Conservation (phyloP, 2,888 invertebrate genomes). For the Periphyllus acericola region DNA sequence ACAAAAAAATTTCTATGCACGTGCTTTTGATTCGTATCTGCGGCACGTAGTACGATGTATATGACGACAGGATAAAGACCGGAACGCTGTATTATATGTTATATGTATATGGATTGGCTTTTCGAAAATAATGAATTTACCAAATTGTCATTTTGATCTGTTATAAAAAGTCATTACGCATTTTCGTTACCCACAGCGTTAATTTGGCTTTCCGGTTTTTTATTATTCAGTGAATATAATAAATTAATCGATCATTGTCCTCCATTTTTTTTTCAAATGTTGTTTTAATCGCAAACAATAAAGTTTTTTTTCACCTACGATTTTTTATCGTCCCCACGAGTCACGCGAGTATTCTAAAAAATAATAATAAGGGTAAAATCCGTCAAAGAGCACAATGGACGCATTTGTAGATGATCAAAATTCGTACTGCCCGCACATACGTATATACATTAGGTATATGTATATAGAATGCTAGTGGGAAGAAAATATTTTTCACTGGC, state of each 20-base stretch:
- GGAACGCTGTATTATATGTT: too few relatives aligned
- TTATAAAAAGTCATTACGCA: conserved; percentile 19
- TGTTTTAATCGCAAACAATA: conserved; percentile 32
- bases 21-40: neutral
- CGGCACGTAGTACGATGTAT: neutral
- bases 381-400: neutral
- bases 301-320: conserved; percentile 7
- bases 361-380: neutral
- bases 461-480: neutral
- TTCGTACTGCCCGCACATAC: neutral
- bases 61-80: conserved; percentile 13
- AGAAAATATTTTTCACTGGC: conserved; percentile 19
- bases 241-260: conserved; percentile 21
- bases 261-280: neutral
- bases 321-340: neutral
- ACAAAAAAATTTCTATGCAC: neutral
- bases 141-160: conserved; percentile 26
- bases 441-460: neutral
- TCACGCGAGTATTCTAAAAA: neutral
- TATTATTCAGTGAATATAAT: conserved; percentile 1
- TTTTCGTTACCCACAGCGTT: conserved; percentile 9
- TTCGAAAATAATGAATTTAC: conserved; percentile 26
- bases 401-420: conserved; percentile 19
- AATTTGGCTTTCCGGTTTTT: conserved; percentile 13
- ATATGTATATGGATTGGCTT: neutral